Base-by-base conservation (phyloP, 1,140 invertebrate genomes). In the Drosophila subpulchrella region DNA sequence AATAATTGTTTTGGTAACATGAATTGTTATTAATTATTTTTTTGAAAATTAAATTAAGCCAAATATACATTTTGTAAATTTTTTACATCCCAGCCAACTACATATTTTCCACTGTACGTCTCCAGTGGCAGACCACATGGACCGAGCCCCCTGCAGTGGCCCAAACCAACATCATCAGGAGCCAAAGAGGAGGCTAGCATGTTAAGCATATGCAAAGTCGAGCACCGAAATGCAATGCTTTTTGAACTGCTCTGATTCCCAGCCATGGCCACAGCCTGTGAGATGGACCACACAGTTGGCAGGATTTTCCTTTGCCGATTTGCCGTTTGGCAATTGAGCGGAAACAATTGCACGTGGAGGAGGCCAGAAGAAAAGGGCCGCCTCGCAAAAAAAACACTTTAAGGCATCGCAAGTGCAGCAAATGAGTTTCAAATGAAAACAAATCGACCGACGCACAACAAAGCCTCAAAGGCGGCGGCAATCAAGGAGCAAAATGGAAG, bases 161-260 rank as follows among this genome's bases (percentile, higher is more conserved):
- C 39, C 59, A 57, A 44, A 24, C 60, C 58, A 73, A 51, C 72
- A 41, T 80, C 60, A 62, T 60, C 63, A 71, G 72, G 65, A 55
- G 50, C 39, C 36, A n/a, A 41, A 41, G 65, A 48, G 50, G 58
- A 12, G 50, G 50, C 50, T 17, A 78, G 81, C 57, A 82, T 88
- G 81, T 82, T 85, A 78, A 85, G 83, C 61, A 71, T 85, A 85
- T 85, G 82, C 82, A 85, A 88, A 85, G 83, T 85, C 75, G 51
- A 63, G 65, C 58, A 67, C 62, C 62, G 42, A 82, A 85, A 65
- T 82, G 78, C 79, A 73, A 76, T 73, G 78, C 73, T 79, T 79
- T 86, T 63, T 60, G 83, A 82, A 47, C 75, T 82, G 62, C 83
- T 56, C 59, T 76, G 76, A 88, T 86, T 86, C 75, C 75, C 78